phyloP scores from a whole-genome alignment of 2,113 vertebrate genomes.

The Dinomys branickii region DNA sequence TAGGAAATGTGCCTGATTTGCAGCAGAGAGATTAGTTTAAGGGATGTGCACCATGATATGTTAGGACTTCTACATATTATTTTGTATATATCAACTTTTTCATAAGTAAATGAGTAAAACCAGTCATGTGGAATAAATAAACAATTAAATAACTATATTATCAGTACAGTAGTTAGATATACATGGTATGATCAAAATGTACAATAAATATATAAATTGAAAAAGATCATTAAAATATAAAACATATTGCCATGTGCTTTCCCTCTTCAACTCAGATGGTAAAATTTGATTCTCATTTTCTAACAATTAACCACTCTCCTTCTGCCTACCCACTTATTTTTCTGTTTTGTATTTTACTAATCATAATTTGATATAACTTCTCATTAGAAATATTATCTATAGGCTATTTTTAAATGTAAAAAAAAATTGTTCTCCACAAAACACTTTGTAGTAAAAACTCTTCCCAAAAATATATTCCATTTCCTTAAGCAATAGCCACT shows the following conservation, averaged over 20 bases:
- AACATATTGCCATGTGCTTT: not conserved
- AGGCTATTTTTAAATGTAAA: not conserved
- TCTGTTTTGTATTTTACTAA: constrained; percentile 32
- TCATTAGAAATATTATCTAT: constrained; percentile 39
- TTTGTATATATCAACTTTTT: not conserved
- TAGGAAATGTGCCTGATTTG: not conserved
- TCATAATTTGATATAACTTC: not conserved
- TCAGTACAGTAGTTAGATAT: not conserved
- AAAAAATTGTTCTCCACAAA: not conserved
- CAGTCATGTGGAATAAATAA: constrained; percentile 32
- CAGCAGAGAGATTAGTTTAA: not conserved
- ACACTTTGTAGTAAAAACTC: not conserved
- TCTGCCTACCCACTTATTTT: not conserved
- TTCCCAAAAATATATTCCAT: not conserved
- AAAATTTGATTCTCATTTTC: not conserved
- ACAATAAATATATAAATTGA: not conserved
- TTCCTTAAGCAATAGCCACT: not conserved
- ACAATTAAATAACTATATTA: not conserved
- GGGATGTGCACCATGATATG: not conserved
- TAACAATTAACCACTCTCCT: not conserved
- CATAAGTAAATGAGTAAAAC: constrained; percentile 34
- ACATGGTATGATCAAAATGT: not conserved
- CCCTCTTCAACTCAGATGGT: not conserved
- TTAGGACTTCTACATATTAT: not conserved
- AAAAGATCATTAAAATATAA: not conserved